Evolutionary conservation across 2,113 vertebrate species (phyloP), one percentile per base, ranked within the genome.

Genomic region (Columba livia): DNA sequence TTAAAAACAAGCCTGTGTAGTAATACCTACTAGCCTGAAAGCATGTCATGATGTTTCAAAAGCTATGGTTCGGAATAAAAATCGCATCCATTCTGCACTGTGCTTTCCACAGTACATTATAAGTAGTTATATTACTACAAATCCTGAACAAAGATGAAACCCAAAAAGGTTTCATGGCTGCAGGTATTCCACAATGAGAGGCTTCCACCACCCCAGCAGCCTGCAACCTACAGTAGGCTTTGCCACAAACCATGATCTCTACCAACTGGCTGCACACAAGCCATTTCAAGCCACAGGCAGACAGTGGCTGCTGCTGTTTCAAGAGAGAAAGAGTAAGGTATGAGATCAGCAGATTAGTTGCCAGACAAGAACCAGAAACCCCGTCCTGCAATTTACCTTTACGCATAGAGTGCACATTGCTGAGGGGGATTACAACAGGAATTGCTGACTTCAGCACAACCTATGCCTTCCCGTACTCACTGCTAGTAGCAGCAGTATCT

Each of bases 181-280:
- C 38, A 53, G 10, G 23, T 53, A 34, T 14, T 79, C 9, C 29
- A 58, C 15, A 25, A 57, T 60, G 34, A 71, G 28, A 75, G 4
- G 15, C 20, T 62, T 65, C 21, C 15, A 83, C 7, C 24, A 36
- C 8, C 5, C 5, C 34, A 72, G 48, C 9, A 69, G 32, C 17
- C 5, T 65, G 15, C 28, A 81, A 65, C 16, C 15, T 42, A 25
- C 71, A 90, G 48, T 3, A 66, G 16, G 36, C 16, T 44, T 1
- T 60, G 31, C 42, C 66, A 65, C 16, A 64, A 53, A 60, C 36
- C 1, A 6, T 1, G 6, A 14, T 3, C 1, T 0, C 2, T 15
- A 72, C 19, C 15, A 17, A 34, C 9, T 28, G 69, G 15, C 6
- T 4, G 17, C n/a, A 67, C 4, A 13, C 10, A 61, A 81, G 40